Conservation (phyloP, 2,888 invertebrate genomes). For the Cryptus viduatorius region DNA sequence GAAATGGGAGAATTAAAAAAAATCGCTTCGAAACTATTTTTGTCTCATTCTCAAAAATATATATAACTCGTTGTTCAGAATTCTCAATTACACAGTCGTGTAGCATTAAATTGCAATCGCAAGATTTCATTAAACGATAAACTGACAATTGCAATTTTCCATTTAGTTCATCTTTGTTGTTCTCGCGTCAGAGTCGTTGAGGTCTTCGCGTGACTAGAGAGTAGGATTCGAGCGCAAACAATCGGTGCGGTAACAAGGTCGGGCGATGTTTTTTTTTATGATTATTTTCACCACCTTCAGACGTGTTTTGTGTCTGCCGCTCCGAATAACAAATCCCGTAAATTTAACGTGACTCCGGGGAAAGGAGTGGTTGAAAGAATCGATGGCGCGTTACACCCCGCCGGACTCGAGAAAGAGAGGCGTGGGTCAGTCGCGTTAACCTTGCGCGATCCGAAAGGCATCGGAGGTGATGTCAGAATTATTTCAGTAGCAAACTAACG, state of each 20-base stretch:
- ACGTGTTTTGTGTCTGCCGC: not conserved
- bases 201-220: not conserved
- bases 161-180: not conserved
- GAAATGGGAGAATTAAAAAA: too few species aligned
- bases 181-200: not conserved
- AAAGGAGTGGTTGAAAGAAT: constrained; percentile 34
- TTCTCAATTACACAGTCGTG: not conserved
- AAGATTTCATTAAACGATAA: constrained; percentile 7
- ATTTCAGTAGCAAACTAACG: constrained; percentile 50
- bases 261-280: not conserved
- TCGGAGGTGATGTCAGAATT: constrained; percentile 63
- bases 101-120: not conserved
- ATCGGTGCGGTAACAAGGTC: not conserved
- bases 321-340: not conserved
- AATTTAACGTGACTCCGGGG: not conserved
- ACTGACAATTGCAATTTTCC: not conserved
- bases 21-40: not conserved
- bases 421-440: constrained; percentile 61
- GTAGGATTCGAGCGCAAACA: not conserved
- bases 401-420: constrained; percentile 6
- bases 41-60: not conserved
- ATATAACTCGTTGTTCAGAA: not conserved
- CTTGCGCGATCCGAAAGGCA: constrained; percentile 59
- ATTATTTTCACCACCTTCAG: not conserved
- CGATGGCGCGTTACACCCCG: constrained; percentile 22